Evolutionary conservation across 2,888 invertebrate species (phyloP).

Genomic region (Anthoptus insignis): DNA sequence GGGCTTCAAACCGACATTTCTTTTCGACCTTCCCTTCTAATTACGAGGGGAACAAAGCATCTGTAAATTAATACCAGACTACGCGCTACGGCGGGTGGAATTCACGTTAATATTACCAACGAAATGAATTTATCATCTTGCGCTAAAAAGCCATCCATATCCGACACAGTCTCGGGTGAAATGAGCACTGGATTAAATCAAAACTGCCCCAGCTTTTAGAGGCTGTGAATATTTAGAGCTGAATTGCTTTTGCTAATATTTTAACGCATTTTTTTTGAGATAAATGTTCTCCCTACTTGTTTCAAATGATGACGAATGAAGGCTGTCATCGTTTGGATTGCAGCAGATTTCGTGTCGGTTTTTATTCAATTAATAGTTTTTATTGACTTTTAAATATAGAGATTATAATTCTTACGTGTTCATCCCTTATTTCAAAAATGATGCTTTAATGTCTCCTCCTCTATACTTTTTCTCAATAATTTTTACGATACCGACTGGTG

Average conservation of each 20-base stretch:
- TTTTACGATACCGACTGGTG: no score
- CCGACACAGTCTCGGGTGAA: slow-evolving; percentile 27
- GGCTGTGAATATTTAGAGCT: slow-evolving; percentile 34
- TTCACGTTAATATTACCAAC: slow-evolving; percentile 38
- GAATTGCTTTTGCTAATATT: slow-evolving; percentile 29
- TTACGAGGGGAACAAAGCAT: slow-evolving; percentile 57
- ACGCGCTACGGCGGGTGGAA: slow-evolving; percentile 26
- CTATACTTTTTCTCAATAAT: no score
- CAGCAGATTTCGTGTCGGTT: neutral
- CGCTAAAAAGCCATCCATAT: slow-evolving; percentile 38
- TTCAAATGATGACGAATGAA: slow-evolving; percentile 10
- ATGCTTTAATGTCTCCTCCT: no score
- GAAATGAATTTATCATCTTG: slow-evolving; percentile 44
- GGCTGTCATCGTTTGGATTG: slow-evolving; percentile 5
- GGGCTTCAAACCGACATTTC: slow-evolving; percentile 54
- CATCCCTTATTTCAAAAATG: no score
- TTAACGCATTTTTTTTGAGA: slow-evolving; percentile 24
- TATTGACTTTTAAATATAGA: neutral
- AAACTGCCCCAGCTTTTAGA: slow-evolving; percentile 36
- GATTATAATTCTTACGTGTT: no score
- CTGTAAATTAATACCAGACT: slow-evolving; percentile 51
- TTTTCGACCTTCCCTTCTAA: slow-evolving; percentile 56
- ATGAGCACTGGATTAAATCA: slow-evolving; percentile 40
- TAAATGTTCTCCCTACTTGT: slow-evolving; percentile 17
- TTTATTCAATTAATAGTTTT: neutral